These are phyloP conservation scores for Hyposoter dolosus DNA, from an alignment of 2,888 invertebrate genomes.

Conservation along the genomic window DNA sequence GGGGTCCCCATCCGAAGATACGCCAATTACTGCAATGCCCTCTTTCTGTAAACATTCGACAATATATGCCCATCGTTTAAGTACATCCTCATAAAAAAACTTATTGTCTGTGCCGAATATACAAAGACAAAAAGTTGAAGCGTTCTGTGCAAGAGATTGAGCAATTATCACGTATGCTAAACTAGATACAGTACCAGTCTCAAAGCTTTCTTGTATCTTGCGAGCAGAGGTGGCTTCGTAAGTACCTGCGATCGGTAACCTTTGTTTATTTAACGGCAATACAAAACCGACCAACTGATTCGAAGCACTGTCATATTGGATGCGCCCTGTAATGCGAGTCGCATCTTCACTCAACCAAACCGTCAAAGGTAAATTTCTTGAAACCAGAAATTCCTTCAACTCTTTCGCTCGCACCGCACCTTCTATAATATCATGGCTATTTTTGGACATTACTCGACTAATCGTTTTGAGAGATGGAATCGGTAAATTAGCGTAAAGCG, in stretches of 20 bases:
- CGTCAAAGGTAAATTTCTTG: constrained; percentile 61
- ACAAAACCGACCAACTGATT: constrained; percentile 74
- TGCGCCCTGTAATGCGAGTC: constrained; percentile 67
- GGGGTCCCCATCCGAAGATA: not conserved
- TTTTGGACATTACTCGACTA: constrained; percentile 46
- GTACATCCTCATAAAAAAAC: constrained; percentile 71
- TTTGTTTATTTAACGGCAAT: constrained; percentile 67
- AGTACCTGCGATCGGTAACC: constrained; percentile 65
- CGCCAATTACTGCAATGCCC: constrained; percentile 70
- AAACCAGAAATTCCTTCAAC: constrained; percentile 66
- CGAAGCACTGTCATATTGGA: constrained; percentile 53
- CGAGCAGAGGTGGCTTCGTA: constrained; percentile 68
- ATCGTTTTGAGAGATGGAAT: constrained; percentile 66
- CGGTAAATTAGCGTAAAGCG: constrained; percentile 9
- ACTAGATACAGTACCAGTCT: constrained; percentile 61
- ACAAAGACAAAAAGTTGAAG: constrained; percentile 71
- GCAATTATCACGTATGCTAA: constrained; percentile 72
- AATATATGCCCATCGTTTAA: constrained; percentile 70
- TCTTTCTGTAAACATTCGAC: constrained; percentile 54
- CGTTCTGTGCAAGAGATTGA: constrained; percentile 66
- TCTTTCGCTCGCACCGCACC: constrained; percentile 67
- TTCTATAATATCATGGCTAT: constrained; percentile 61
- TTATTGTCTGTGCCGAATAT: constrained; percentile 74
- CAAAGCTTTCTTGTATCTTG: constrained; percentile 65
- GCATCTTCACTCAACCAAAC: constrained; percentile 73